Conservation (phyloP, 2,888 invertebrate species). For the Oscheius sp. region DNA sequence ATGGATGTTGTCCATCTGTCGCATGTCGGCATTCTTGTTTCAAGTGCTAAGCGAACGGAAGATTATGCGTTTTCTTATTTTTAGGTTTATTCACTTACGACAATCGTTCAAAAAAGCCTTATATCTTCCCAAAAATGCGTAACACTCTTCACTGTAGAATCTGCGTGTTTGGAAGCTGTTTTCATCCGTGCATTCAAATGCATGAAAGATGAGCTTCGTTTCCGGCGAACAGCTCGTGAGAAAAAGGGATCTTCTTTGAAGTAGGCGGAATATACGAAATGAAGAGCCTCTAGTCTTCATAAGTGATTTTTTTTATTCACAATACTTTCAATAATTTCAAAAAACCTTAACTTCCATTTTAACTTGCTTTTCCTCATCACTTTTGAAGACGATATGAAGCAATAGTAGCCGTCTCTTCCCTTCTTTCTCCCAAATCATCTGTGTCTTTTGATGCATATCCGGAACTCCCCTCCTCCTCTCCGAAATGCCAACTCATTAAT, state of each 20-base stretch:
- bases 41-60: not conserved
- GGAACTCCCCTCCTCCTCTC: not conserved
- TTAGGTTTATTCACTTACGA: no score
- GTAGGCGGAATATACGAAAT: no score
- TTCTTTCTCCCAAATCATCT: no score
- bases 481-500: slow-evolving; percentile 8
- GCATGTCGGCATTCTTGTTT: no score
- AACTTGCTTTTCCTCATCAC: no score
- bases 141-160: not conserved
- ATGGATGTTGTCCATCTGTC: no score
- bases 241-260: no score
- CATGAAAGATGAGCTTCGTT: slow-evolving; percentile 28
- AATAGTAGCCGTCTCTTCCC: not conserved
- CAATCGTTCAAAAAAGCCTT: no score
- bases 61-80: not conserved
- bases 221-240: not conserved
- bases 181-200: slow-evolving; percentile 4
- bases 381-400: not conserved
- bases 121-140: not conserved
- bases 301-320: no score
- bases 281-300: no score
- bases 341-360: no score
- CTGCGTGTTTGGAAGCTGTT: not conserved
- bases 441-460: not conserved
- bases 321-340: no score